Evolutionary conservation across 1,140 invertebrate genomes (phyloP).

Genomic region (Lucilia cuprina): DNA sequence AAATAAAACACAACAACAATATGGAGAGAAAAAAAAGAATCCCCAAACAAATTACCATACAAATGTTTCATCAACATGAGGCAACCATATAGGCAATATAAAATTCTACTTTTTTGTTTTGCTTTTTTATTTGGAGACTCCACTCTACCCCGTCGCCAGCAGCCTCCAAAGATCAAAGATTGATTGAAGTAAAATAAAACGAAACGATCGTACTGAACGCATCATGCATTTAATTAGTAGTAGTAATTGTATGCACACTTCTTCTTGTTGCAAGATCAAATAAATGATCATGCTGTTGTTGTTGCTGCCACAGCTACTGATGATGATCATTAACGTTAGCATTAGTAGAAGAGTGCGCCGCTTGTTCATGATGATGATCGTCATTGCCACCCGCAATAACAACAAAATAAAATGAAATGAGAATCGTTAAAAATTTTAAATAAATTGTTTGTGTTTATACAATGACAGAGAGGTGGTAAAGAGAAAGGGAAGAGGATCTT

Average conservation of each 20-base stretch:
- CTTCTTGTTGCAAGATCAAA: constrained; percentile 20
- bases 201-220: not conserved
- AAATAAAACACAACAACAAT: not conserved
- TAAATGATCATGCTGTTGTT: not conserved
- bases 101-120: not conserved
- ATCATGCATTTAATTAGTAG: constrained; percentile 24
- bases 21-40: not conserved
- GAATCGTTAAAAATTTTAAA: not conserved
- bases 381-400: constrained; percentile 22
- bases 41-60: constrained; percentile 26
- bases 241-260: not conserved
- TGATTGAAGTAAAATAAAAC: not conserved
- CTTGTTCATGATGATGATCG: not conserved
- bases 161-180: constrained; percentile 24
- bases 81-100: not conserved
- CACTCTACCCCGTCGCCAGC: not conserved
- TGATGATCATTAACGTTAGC: not conserved
- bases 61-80: constrained; percentile 19
- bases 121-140: not conserved
- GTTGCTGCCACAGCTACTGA: not conserved
- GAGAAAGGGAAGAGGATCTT: too few relatives aligned
- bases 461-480: not conserved
- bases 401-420: constrained; percentile 16
- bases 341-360: not conserved
- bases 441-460: not conserved